A percentile compares a stretch with the other conserved stretches of the same genome.
Evolutionary conservation across 2,888 invertebrate species (phyloP).

Genomic region (Orchesellides sinensis): DNA sequence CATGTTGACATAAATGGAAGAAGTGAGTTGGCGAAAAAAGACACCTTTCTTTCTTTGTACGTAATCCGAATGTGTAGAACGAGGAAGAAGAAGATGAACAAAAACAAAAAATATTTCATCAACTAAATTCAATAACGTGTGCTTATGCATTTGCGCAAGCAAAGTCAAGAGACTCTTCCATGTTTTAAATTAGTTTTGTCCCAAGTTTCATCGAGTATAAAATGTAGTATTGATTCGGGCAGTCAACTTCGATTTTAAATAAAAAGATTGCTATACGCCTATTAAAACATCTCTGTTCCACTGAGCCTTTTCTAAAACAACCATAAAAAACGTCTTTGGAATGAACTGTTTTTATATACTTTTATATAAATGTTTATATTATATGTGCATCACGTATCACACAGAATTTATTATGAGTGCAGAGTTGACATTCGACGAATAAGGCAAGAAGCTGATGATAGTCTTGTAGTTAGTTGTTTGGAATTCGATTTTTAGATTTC

Average conservation of each 20-base stretch:
- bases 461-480: background rate
- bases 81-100: background rate
- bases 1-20: conserved; percentile 49
- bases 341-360: too few species aligned
- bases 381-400: background rate
- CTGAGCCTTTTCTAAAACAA: background rate
- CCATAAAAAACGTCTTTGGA: too few species aligned
- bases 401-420: background rate
- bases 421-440: conserved; percentile 23
- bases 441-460: conserved; percentile 28
- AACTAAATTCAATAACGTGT: conserved; percentile 11
- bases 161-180: background rate
- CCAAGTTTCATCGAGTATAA: background rate
- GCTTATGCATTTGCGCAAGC: background rate
- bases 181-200: background rate
- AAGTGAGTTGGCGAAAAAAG: conserved; percentile 46
- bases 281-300: too few species aligned
- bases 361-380: too few species aligned
- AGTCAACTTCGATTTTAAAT: too few species aligned
- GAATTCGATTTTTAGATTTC: conserved; percentile 32
- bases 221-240: too few species aligned
- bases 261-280: too few species aligned
- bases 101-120: background rate
- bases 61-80: background rate
- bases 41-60: background rate